Conservation (phyloP, 35 echinoderm and acorn worm species). For the Ophiothrix spiculata region DNA sequence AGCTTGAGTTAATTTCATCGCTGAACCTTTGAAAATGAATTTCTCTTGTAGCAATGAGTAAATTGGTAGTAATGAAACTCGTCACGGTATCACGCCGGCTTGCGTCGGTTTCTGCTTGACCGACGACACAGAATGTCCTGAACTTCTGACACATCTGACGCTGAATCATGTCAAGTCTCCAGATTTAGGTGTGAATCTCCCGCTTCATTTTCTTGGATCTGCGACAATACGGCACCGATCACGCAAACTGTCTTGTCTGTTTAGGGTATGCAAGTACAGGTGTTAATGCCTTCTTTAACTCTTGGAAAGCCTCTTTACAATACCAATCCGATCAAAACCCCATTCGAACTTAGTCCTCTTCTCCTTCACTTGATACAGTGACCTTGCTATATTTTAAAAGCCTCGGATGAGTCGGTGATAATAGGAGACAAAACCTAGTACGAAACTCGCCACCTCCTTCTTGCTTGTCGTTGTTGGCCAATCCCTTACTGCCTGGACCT, state of each 20-base stretch:
- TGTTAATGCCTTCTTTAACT: slow-evolving; percentile 1
- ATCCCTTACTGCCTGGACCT: neutral
- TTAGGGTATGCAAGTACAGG: slow-evolving; percentile 20
- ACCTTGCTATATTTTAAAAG: neutral
- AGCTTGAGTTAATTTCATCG: too few relatives aligned
- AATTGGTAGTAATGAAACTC: too few relatives aligned
- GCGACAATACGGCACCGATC: slow-evolving; percentile 26
- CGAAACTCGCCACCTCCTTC: slow-evolving; percentile 8
- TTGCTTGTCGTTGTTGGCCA: slow-evolving; percentile 21
- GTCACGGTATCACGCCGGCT: too few relatives aligned
- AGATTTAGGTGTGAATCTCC: too few relatives aligned
- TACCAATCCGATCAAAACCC: neutral
- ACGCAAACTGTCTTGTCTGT: slow-evolving; percentile 6
- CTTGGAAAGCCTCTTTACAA: neutral
- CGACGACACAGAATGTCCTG: too few relatives aligned
- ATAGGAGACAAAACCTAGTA: slow-evolving; percentile 1
- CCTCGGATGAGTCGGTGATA: slow-evolving; percentile 18
- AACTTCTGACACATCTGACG: too few relatives aligned
- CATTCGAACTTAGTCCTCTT: neutral
- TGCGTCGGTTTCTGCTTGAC: too few relatives aligned
- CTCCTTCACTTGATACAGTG: neutral
- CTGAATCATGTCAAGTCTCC: too few relatives aligned
- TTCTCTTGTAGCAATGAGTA: too few relatives aligned
- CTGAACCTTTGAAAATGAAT: too few relatives aligned
- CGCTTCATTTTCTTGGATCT: slow-evolving; percentile 23